These are phyloP conservation scores for Drosophila navojoa DNA, from an alignment of 1,140 invertebrate species.

Conservation along the genomic window DNA sequence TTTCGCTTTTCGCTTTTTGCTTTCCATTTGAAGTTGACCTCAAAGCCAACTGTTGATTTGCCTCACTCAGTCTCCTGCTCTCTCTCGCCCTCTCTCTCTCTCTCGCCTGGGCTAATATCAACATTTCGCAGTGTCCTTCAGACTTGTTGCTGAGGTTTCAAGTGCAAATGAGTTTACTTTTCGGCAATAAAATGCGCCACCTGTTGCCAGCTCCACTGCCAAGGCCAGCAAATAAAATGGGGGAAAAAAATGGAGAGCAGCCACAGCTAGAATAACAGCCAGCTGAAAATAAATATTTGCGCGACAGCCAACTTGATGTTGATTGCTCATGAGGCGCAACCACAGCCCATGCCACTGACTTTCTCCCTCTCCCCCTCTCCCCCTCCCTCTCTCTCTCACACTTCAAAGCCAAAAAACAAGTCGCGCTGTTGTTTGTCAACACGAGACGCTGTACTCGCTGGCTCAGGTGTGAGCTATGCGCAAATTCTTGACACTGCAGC, in stretches of 20 bases:
- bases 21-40: constrained; percentile 46
- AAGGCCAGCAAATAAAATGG: constrained; percentile 19
- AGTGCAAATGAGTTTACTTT: constrained; percentile 75
- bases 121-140: constrained; percentile 4
- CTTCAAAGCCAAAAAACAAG: constrained; percentile 10
- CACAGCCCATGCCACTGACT: background rate
- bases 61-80: no score
- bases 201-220: constrained; percentile 46
- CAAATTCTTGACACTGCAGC: background rate
- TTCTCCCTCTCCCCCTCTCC: no score
- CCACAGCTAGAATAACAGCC: constrained; percentile 55
- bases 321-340: constrained; percentile 47
- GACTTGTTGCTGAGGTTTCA: constrained; percentile 58
- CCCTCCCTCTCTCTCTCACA: background rate
- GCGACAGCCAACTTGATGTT: constrained; percentile 37
- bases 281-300: constrained; percentile 69
- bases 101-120: constrained; percentile 1
- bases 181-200: constrained; percentile 54
- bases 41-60: constrained; percentile 52
- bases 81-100: constrained; percentile 35
- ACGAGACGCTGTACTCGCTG: constrained; percentile 29
- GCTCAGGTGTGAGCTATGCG: no score
- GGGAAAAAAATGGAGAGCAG: background rate
- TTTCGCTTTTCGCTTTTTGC: constrained; percentile 6
- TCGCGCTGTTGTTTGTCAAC: constrained; percentile 23